Evolutionary conservation across 1,140 invertebrate species (phyloP).

Genomic region (Lucilia sericata): DNA sequence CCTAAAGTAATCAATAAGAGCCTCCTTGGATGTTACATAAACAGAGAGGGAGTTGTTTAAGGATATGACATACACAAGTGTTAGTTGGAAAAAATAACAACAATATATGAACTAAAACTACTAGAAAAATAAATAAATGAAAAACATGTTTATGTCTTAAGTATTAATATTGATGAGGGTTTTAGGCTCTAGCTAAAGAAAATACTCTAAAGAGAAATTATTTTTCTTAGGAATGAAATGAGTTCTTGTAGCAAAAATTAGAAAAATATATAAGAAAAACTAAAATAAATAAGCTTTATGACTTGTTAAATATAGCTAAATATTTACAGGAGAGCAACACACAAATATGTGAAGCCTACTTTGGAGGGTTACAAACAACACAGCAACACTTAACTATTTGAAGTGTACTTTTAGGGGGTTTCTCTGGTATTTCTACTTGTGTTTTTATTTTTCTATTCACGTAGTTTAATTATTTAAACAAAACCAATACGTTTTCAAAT

Average conservation of each 20-base stretch:
- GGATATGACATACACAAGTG: neutral
- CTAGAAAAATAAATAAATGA: too few relatives aligned
- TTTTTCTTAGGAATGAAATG: neutral
- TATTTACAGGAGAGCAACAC: too few relatives aligned
- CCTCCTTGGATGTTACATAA: too few relatives aligned
- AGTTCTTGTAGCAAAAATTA: neutral
- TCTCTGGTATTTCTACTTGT: neutral
- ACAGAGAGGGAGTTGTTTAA: too few relatives aligned
- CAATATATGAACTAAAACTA: neutral
- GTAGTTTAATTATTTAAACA: neutral
- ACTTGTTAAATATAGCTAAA: neutral
- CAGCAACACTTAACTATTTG: neutral
- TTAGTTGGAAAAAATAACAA: neutral
- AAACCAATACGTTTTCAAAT: neutral
- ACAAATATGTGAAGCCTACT: too few relatives aligned
- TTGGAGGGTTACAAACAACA: too few relatives aligned
- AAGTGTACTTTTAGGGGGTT: neutral
- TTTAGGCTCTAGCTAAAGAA: neutral
- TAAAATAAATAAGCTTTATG: slow-evolving; percentile 8
- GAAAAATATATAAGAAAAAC: neutral
- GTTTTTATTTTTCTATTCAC: neutral
- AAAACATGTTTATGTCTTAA: neutral
- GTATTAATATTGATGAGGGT: slow-evolving; percentile 39
- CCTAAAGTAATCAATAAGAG: neutral
- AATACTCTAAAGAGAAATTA: neutral